A percentile compares a stretch with the other conserved stretches of the same genome.
Conservation (phyloP, 2,888 invertebrate species). For the Rhaphigaster nebulosa region DNA sequence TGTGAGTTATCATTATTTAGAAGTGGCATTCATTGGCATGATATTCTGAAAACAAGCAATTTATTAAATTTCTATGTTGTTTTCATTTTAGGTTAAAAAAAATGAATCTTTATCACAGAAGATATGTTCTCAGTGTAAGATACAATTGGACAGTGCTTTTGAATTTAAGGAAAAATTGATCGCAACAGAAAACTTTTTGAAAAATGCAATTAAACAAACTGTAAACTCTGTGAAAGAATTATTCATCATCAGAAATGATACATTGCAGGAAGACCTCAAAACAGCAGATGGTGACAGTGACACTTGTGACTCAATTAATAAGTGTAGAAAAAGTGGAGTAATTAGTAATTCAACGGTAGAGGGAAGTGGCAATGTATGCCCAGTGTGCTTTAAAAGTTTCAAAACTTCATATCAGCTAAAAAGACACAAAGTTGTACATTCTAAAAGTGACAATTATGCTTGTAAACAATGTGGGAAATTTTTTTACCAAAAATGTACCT, state of each 20-base stretch:
- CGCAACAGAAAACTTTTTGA: background rate
- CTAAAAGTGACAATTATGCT: conserved; percentile 2
- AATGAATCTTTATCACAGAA: conserved; percentile 15
- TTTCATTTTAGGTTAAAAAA: conserved; percentile 27
- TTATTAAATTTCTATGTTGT: background rate
- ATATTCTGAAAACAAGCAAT: background rate
- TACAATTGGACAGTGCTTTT: conserved; percentile 32
- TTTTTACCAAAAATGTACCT: conserved; percentile 45
- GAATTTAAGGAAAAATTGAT: conserved; percentile 42
- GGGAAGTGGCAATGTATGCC: background rate
- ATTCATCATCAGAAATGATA: background rate
- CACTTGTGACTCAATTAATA: background rate
- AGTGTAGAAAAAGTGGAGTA: background rate
- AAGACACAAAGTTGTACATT: conserved; percentile 38
- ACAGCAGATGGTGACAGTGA: background rate
- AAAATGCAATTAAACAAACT: conserved; percentile 37
- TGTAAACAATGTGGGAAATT: conserved; percentile 53
- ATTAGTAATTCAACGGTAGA: background rate
- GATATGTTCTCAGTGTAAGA: conserved; percentile 17
- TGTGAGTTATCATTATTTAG: background rate
- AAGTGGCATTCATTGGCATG: background rate
- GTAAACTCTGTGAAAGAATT: background rate
- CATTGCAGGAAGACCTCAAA: background rate
- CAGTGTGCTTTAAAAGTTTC: conserved; percentile 45
- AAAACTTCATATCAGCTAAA: background rate